Evolutionary conservation across 2,888 invertebrate species (phyloP), one percentile per base, ranked within the genome.

Genomic region (Chironomus riparius): DNA sequence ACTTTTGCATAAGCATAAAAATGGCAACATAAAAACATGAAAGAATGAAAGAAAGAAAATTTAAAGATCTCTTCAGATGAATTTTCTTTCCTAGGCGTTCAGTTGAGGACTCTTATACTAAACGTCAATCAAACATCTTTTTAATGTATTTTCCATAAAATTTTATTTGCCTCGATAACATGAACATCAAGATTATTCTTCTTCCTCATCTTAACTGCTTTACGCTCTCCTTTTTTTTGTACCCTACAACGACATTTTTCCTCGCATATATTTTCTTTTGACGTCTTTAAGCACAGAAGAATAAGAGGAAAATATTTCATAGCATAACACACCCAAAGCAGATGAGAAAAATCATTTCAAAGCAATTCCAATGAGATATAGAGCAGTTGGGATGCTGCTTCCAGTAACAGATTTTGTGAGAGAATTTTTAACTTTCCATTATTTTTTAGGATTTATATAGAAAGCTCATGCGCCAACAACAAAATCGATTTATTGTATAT

Each of bases 391-490:
- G 56, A 70, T 70, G 50, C 56, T 70, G 70, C 47, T 70, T 70
- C 70, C 70, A 70, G 70, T 70, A 18, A 6, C 22, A n/a, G 68
- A 28, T 68, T 21, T 21, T 18, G 18, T n/a, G 69, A 69, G 69
- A 69, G 21, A 28, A 12, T 3, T 38, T 69, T 69, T 22, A 38
- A 38, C 38, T 12, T 22, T 38, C 50, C 50, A 50, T 56, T 24
- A 47, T 12, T 22, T 18, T 18, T 56, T 7, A 56, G 56, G 15
- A n/a, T 18, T 56, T 15, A 56, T 56, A 18, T 18, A 47, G 22
- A 72, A 28, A 62, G 72, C 61, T 72, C 72, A 72, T 72, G 72
- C 72, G 72, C 72, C 62, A 72, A 38, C 61, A 72, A 72, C 72
- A 72, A 72, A 72, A 72, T 72, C 72, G 72, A 72, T 72, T 72